Evolutionary conservation across 2,797 vertebrate species (phyloP).

Genomic region (Gymnodraco acuticeps): DNA sequence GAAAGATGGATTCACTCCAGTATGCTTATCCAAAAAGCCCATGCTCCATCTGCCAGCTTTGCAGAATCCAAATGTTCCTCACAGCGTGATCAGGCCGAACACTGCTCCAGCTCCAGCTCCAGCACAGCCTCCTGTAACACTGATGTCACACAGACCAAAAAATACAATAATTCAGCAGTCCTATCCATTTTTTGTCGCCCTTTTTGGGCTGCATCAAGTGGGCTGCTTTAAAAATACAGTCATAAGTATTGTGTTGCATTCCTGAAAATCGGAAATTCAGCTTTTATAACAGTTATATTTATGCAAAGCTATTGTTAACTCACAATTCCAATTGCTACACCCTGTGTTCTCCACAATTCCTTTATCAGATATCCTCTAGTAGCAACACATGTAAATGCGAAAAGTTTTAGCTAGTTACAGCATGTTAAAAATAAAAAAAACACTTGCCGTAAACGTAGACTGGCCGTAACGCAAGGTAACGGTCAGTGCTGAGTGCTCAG

Average conservation of each 20-base stretch:
- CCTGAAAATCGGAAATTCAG: rapidly evolving
- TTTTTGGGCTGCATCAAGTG: too few relatives aligned
- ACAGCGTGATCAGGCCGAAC: constrained; percentile 55
- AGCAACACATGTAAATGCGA: not conserved
- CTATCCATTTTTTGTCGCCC: too few relatives aligned
- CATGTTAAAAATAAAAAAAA: not conserved
- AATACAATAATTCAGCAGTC: constrained; percentile 14
- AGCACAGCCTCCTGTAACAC: constrained; percentile 23
- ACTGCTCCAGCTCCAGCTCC: constrained; percentile 32
- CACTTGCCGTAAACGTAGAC: too few relatives aligned
- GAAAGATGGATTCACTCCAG: constrained; percentile 61
- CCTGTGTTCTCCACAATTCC: rapidly evolving
- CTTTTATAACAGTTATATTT: rapidly evolving
- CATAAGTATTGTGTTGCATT: constrained; percentile 9
- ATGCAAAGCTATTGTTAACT: not conserved
- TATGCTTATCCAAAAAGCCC: constrained; percentile 42
- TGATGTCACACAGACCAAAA: not conserved
- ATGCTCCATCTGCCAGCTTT: constrained; percentile 68
- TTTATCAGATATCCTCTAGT: not conserved
- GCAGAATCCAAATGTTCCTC: constrained; percentile 60
- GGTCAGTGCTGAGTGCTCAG: rapidly evolving
- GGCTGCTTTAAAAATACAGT: too few relatives aligned
- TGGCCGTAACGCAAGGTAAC: not conserved
- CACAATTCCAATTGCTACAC: not conserved
- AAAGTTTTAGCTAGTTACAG: not conserved